Evolutionary conservation across 2,888 invertebrate genomes (phyloP).

Genomic region (Volucella zonaria): DNA sequence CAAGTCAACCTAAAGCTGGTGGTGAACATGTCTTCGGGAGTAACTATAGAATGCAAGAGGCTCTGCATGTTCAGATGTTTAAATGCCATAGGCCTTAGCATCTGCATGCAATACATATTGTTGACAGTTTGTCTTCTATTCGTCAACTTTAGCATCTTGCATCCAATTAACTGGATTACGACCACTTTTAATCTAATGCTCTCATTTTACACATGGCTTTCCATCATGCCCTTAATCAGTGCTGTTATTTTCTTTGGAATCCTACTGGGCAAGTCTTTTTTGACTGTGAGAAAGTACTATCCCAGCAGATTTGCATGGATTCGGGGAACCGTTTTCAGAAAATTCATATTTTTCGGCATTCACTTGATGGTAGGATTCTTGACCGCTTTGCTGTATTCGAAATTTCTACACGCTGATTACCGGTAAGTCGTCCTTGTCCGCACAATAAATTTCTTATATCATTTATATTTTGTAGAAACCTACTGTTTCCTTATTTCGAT

Average conservation of each 20-base stretch:
- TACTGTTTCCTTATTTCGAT: slow-evolving; percentile 70
- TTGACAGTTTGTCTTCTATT: slow-evolving; percentile 84
- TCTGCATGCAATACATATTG: slow-evolving; percentile 84
- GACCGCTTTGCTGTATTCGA: slow-evolving; percentile 88
- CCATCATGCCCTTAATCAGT: slow-evolving; percentile 85
- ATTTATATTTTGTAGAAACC: slow-evolving; percentile 72
- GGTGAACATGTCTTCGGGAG: slow-evolving; percentile 44
- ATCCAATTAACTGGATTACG: slow-evolving; percentile 87
- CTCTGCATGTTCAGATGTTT: slow-evolving; percentile 79
- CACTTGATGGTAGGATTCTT: slow-evolving; percentile 87
- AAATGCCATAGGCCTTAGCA: slow-evolving; percentile 85
- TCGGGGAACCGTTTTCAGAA: slow-evolving; percentile 85
- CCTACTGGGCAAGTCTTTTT: slow-evolving; percentile 87
- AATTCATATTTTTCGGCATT: slow-evolving; percentile 83
- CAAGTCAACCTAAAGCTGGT: slow-evolving; percentile 36
- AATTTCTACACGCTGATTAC: slow-evolving; percentile 86
- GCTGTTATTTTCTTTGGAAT: slow-evolving; percentile 89
- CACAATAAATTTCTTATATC: slow-evolving; percentile 78
- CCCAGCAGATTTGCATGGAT: slow-evolving; percentile 88
- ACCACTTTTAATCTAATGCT: slow-evolving; percentile 85
- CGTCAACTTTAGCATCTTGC: slow-evolving; percentile 86
- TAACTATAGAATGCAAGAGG: slow-evolving; percentile 78
- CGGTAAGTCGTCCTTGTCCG: slow-evolving; percentile 83
- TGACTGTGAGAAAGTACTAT: slow-evolving; percentile 85
- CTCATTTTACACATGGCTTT: slow-evolving; percentile 85